Percentiles rank a stretch among this genome's conserved stretches.
These are phyloP conservation scores for Leptosomus discolor DNA, from an alignment of 2,113 vertebrate species.

Conservation along the genomic window DNA sequence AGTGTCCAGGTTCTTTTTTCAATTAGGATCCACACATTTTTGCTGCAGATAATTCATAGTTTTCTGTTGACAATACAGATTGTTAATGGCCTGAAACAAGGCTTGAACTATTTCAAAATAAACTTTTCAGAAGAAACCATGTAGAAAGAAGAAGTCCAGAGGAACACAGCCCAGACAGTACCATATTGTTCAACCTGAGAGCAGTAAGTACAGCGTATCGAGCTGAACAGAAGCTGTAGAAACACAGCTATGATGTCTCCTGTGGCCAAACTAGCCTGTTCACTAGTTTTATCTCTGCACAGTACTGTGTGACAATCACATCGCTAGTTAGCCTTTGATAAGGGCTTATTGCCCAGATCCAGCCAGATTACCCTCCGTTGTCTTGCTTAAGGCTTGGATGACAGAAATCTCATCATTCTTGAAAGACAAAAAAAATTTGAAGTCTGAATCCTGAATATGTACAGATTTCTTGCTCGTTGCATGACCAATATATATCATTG, in stretches of 20 bases:
- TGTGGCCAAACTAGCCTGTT: not conserved
- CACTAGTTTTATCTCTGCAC: not conserved
- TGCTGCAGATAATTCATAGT: not conserved
- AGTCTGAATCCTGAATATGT: not conserved
- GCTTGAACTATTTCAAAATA: not conserved
- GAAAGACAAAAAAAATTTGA: not conserved
- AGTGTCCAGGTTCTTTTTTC: not conserved
- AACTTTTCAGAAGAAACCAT: not conserved
- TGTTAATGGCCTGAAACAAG: not conserved
- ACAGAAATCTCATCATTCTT: not conserved
- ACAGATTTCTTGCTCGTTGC: not conserved
- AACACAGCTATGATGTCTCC: not conserved
- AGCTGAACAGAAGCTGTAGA: not conserved
- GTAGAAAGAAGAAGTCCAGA: not conserved
- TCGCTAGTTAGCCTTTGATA: not conserved
- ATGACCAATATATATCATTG: accelerated
- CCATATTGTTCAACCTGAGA: not conserved
- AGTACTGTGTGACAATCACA: not conserved
- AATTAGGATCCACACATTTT: not conserved
- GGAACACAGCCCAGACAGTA: accelerated
- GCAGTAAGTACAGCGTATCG: not conserved
- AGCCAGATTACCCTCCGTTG: not conserved
- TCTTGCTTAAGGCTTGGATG: not conserved
- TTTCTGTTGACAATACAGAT: not conserved
- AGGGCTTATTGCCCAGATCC: not conserved